Evolutionary conservation across 2,113 vertebrate species (phyloP).

Genomic region (Tor tambroides): DNA sequence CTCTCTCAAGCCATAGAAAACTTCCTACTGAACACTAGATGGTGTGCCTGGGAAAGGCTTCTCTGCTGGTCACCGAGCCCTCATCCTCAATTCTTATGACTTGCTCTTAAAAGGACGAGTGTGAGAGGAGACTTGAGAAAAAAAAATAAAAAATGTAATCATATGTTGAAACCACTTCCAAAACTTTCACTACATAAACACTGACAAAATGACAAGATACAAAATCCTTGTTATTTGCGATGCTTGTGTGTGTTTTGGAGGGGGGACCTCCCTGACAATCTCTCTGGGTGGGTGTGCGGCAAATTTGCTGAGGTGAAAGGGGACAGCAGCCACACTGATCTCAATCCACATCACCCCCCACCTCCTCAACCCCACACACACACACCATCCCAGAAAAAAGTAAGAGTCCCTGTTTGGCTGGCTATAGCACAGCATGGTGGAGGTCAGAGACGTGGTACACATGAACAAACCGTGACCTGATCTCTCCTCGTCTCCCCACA

Average conservation of each 20-base stretch:
- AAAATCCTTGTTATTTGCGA: constrained; percentile 88
- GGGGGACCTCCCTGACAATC: constrained; percentile 89
- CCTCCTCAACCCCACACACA: constrained; percentile 60
- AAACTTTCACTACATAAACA: constrained; percentile 92
- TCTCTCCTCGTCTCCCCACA: constrained; percentile 89
- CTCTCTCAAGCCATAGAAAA: constrained; percentile 69
- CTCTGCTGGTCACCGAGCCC: constrained; percentile 80
- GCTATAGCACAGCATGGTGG: constrained; percentile 85
- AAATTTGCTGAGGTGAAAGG: constrained; percentile 88
- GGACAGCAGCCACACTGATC: constrained; percentile 89
- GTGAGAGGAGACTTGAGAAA: constrained; percentile 55
- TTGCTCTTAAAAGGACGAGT: constrained; percentile 82
- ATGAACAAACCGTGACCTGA: constrained; percentile 91
- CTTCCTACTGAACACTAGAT: constrained; percentile 93
- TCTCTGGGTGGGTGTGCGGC: constrained; percentile 81
- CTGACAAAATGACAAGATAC: constrained; percentile 92
- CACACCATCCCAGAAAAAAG: constrained; percentile 84
- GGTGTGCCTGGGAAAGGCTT: constrained; percentile 89
- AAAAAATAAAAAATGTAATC: constrained; percentile 31
- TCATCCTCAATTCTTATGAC: constrained; percentile 85
- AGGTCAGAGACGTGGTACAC: constrained; percentile 91
- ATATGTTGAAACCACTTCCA: constrained; percentile 85
- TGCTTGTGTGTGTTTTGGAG: constrained; percentile 72
- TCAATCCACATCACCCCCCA: constrained; percentile 72
- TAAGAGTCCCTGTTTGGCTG: constrained; percentile 87